Base-by-base conservation (phyloP, 2,888 invertebrate species). In the Oxyscelio sp. region DNA sequence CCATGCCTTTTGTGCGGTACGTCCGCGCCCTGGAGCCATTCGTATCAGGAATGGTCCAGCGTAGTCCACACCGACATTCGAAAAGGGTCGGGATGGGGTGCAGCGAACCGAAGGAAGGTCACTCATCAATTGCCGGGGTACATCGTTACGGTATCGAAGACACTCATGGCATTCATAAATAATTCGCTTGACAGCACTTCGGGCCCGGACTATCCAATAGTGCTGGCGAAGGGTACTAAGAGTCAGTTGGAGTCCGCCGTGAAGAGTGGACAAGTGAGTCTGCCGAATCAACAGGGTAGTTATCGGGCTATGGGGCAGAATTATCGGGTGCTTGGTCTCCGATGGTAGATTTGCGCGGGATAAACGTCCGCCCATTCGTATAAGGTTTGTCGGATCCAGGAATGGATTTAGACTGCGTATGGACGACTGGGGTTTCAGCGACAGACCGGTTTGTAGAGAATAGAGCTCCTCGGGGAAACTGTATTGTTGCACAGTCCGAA, bases 21-120 rank as follows among this genome's bases (percentile, higher is more conserved):
- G 22, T 21, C 70, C 70, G 19, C 70, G 8, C 1, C 70, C 70
- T 9, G 11, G 4, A 6, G 50, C 4, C 27, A 27, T 27, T 6
- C 27, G 4, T 5, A 27, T 27, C 4, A 5, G 4, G 6, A 50
- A 19, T 4, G 68, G 70, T 1, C 70, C 70, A 0, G 34, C 52
- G 15, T 70, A 70, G 13, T 70, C 70, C 0, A 70, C 4, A 5
- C 70, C 70, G 5, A 45, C 31, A 15, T 58, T 0, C 0, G 27
- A 9, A 22, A 70, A 70, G 5, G 70, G 45, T 9, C 48, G 43
- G 0, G 54, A 22, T 3, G 34, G 24, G 40, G 27, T 54, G 11
- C 68, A 68, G 0, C 70, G 24, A 9, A 19, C 45, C 6, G 15
- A 0, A 0, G 70, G 70, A 8, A 70, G 48, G 13, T 50, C 15